Evolutionary conservation across 2,113 vertebrate species (phyloP).

Genomic region (Rhombomys opimus): DNA sequence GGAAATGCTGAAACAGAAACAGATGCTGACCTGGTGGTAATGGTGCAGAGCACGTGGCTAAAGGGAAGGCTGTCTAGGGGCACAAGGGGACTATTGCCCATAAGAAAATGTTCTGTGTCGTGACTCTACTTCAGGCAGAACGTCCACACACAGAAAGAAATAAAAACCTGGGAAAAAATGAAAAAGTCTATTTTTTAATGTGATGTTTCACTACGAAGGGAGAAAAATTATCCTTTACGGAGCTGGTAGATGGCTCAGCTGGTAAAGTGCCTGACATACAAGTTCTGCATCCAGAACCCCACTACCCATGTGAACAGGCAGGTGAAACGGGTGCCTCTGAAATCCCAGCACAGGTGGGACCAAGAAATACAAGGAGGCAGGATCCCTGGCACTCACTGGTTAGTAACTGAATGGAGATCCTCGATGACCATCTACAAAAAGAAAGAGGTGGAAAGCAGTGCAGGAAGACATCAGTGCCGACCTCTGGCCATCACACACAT

Average conservation of each 20-base stretch:
- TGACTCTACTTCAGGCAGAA: neutral
- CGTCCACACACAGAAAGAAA: neutral
- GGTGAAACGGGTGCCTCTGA: neutral
- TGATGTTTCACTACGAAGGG: neutral
- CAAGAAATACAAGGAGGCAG: neutral
- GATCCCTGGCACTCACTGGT: neutral
- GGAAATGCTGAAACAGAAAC: neutral
- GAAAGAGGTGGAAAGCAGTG: neutral
- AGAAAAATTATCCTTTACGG: neutral
- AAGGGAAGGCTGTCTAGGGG: neutral
- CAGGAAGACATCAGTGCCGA: neutral
- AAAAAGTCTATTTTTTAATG: too few relatives aligned
- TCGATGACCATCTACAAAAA: too few relatives aligned
- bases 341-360: neutral
- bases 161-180: neutral
- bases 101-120: neutral
- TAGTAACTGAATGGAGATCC: neutral
- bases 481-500: neutral
- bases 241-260: neutral
- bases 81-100: neutral
- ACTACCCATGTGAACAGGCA: neutral
- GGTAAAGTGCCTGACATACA: neutral
- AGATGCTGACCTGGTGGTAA: neutral
- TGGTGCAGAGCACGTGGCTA: rapidly evolving
- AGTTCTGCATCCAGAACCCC: neutral